Percentiles rank a stretch among this genome's conserved stretches.
Evolutionary conservation across 2,113 vertebrate species (phyloP).

Genomic region (Felis chaus): DNA sequence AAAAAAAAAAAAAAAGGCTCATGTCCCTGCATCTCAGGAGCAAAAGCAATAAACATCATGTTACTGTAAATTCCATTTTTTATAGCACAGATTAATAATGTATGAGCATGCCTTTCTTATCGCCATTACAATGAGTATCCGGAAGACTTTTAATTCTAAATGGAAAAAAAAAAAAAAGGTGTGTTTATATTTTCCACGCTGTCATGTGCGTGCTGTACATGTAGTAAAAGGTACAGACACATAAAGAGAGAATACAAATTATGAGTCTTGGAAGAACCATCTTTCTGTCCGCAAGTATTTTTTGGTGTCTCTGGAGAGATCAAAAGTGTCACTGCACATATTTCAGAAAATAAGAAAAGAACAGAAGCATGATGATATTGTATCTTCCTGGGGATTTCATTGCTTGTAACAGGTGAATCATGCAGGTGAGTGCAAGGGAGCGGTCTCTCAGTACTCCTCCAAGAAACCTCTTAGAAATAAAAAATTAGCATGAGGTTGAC

Average conservation of each 20-base stretch:
- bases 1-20: slow-evolving; percentile 53
- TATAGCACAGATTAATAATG: slow-evolving; percentile 84
- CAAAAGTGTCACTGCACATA: slow-evolving; percentile 31
- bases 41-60: slow-evolving; percentile 82
- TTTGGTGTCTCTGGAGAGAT: slow-evolving; percentile 28
- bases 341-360: slow-evolving; percentile 48
- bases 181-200: not conserved
- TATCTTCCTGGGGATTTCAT: slow-evolving; percentile 7
- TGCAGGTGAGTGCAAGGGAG: not conserved
- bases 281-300: not conserved
- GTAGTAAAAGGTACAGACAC: not conserved
- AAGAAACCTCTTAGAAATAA: not conserved
- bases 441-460: not conserved
- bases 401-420: not conserved
- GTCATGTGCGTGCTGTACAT: not conserved
- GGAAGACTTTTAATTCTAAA: slow-evolving; percentile 77
- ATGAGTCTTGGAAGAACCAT: not conserved
- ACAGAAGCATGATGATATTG: not conserved
- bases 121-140: slow-evolving; percentile 73
- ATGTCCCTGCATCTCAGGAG: slow-evolving; percentile 76
- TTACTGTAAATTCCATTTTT: slow-evolving; percentile 82
- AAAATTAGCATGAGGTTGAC: not conserved
- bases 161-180: slow-evolving; percentile 31
- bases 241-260: slow-evolving; percentile 33
- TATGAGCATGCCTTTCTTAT: slow-evolving; percentile 71